Base-by-base conservation (phyloP, 2,888 invertebrate genomes). In the Melanophora roralis region DNA sequence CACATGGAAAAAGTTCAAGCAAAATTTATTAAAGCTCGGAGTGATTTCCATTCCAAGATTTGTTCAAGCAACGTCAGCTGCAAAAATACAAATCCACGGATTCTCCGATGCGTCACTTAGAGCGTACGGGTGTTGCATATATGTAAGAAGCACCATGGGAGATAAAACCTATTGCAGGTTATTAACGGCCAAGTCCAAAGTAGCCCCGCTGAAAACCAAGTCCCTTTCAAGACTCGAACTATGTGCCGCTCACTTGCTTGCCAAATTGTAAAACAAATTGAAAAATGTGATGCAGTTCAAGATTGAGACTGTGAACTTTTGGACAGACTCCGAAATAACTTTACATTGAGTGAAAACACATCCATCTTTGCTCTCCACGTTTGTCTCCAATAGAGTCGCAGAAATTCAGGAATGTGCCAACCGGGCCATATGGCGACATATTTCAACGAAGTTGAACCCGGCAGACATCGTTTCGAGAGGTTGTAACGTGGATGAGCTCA, bases 171-270 rank as follows among this genome's bases (percentile, higher is more conserved):
- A 27, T 16, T 53, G 12, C 9, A 55, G 32, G 6, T 27, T 76
- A 21, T 45, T 76, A 23, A 77, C 78, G 7, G 60, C 67, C 16
- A 78, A 78, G 32, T 78, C 67, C 16, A 78, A 59, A 49, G 74
- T 78, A 9, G 73, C 73, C 47, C 74, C 69, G 21, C 62, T 78
- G 16, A 79, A 79, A 27, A 67, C 65, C 2, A 75, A 75, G 14
- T 71, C 69, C 1, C 38, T 72, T 34, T 67, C 67, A n/a, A 34
- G 71, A 45, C 21, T 81, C 36, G 64, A 81, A 64, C 49, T 68
- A 36, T 72, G 40, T 34, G 53, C 71, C n/a, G 71, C 75, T 19
- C 69, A 78, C 51, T 43, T 73, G 9, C 14, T 67, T 12, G 19
- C 53, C 3, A 78, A 78, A 38, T 38, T 72, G 34, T 69, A 40